Evolutionary conservation across 2,797 vertebrate genomes (phyloP).

Genomic region (Enteromius afrohamiltoni): DNA sequence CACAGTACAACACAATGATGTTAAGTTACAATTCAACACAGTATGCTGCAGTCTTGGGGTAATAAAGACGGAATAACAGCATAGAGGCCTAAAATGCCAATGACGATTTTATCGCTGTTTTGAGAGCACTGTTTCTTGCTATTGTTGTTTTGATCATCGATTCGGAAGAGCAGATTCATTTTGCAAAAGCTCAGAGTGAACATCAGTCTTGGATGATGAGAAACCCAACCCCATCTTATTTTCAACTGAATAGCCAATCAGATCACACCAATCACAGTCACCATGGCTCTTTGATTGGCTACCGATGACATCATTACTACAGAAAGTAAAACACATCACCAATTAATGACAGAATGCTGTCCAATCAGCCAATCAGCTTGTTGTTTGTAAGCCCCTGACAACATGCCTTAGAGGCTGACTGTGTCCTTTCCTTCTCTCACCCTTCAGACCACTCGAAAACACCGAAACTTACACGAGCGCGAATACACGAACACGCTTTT

Average conservation of each 20-base stretch:
- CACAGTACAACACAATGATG: not conserved
- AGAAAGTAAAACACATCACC: conserved; percentile 50
- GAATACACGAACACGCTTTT: not conserved
- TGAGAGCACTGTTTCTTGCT: not conserved
- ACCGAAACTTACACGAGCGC: conserved; percentile 10
- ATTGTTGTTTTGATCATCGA: conserved; percentile 15
- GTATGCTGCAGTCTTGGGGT: conserved; percentile 1
- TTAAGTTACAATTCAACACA: conserved; percentile 18
- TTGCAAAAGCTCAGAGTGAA: conserved; percentile 30
- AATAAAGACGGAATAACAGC: not conserved
- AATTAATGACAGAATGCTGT: conserved; percentile 53
- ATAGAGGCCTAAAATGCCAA: not conserved
- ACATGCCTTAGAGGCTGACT: conserved; percentile 23
- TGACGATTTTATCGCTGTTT: not conserved
- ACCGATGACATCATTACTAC: conserved; percentile 64
- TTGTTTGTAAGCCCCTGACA: conserved; percentile 46
- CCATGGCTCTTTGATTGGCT: conserved; percentile 56
- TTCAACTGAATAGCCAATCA: conserved; percentile 49
- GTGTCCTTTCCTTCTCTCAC: conserved; percentile 34
- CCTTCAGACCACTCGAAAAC: conserved; percentile 15
- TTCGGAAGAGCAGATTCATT: conserved; percentile 20
- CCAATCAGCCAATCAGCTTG: conserved; percentile 52
- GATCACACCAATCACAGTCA: conserved; percentile 53
- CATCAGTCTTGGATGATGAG: conserved; percentile 45
- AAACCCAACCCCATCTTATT: conserved; percentile 41